Base-by-base conservation (phyloP, 2,113 vertebrate genomes). In the Epinephelus moara region DNA sequence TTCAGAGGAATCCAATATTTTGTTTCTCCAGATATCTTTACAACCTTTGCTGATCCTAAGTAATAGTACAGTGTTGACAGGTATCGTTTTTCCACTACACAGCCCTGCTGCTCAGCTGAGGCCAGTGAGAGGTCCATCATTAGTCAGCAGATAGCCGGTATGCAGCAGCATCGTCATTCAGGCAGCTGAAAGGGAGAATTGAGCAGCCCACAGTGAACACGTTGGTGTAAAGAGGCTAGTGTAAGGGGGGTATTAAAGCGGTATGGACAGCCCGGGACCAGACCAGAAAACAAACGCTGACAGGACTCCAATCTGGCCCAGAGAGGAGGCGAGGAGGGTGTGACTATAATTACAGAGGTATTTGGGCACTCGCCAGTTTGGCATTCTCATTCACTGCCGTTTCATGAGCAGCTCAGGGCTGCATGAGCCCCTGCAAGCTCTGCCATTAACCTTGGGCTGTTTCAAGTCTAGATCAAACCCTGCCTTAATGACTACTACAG, bases 281-380 rank as follows among this genome's bases (percentile, higher is more conserved):
- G 83, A 88, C 80, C 81, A 89, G 87, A 90, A 93, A 91, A 90
- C 82, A 91, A 90, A 90, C 30, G 88, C 87, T 88, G 90, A 93
- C 84, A 70, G 74, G 81, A 91, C 89, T 91, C 87, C 80, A 79
- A 91, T 84, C 88, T 86, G 89, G 84, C 85, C 86, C 68, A 81
- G 76, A 72, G 78, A 90, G 30, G 56, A 90, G 80, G 85, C 75
- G 70, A 85, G 68, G 85, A 90, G 90, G 85, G 89, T 85, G 90
- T 88, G 87, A 89, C 92, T 93, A 90, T 89, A 93, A 94, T 93
- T 91, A 93, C 92, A 88, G 82, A 89, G 86, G 91, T 85, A 91
- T 94, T 87, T 89, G 91, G 85, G 81, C 70, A 63, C 49, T 67
- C 6, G 84, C 92, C 92, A 93, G 89, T 87, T 76, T 87, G 88